Evolutionary conservation across 2,113 vertebrate species (phyloP).

Genomic region (Macroglossus sobrinus): DNA sequence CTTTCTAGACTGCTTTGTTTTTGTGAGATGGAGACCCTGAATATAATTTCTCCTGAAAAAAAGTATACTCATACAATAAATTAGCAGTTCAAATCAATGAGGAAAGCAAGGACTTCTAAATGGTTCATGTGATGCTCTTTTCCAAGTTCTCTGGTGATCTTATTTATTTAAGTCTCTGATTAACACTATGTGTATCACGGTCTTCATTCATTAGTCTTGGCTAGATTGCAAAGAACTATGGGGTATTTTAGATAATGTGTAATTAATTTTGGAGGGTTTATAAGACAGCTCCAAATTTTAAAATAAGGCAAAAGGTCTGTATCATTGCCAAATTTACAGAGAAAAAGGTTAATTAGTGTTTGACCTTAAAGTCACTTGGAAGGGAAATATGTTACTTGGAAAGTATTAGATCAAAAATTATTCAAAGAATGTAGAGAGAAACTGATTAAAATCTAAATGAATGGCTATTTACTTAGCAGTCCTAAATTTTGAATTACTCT

Average conservation of each 20-base stretch:
- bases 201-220: not conserved
- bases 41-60: not conserved
- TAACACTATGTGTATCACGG: not conserved
- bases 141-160: not conserved
- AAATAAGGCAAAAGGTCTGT: not conserved
- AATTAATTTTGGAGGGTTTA: constrained; percentile 17
- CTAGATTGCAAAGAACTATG: not conserved
- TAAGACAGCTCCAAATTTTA: constrained; percentile 14
- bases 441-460: constrained; percentile 9
- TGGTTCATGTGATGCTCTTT: not conserved
- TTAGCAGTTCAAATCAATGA: not conserved
- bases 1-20: not conserved
- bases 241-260: not conserved
- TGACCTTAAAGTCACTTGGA: constrained; percentile 36
- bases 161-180: not conserved
- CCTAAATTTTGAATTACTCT: not conserved
- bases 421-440: constrained; percentile 16
- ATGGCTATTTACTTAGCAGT: not conserved
- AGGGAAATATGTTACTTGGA: constrained; percentile 21
- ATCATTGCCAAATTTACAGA: constrained; percentile 36
- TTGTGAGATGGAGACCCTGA: not conserved
- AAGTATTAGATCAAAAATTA: constrained; percentile 40
- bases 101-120: not conserved
- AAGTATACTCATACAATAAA: not conserved
- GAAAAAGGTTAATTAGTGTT: constrained; percentile 50